Percentiles rank a stretch among this genome's conserved stretches.
These are phyloP conservation scores for Naja naja DNA, from an alignment of 2,113 vertebrate species.

Conservation along the genomic window DNA sequence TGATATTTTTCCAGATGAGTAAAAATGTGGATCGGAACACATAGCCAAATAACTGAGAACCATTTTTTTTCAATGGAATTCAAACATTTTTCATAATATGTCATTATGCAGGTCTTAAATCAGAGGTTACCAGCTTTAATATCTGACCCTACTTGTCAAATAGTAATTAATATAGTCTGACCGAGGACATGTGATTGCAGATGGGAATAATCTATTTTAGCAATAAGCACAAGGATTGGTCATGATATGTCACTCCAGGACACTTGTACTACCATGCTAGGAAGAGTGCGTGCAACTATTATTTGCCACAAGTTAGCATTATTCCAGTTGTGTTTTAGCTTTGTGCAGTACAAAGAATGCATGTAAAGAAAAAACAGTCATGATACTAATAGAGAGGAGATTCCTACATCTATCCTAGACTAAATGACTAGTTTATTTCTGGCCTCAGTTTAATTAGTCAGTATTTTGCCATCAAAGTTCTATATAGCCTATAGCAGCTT, in stretches of 20 bases:
- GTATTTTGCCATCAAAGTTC: neutral
- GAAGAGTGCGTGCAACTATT: neutral
- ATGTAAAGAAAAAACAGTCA: neutral
- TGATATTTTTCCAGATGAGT: neutral
- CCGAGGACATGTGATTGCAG: neutral
- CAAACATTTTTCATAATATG: neutral
- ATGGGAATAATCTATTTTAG: neutral
- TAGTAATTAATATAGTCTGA: neutral
- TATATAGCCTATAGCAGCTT: neutral
- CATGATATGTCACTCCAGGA: neutral
- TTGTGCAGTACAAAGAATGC: neutral
- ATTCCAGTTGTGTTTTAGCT: neutral
- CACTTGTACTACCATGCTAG: too few relatives aligned
- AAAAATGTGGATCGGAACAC: neutral
- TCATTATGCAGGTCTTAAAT: neutral
- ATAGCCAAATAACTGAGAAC: neutral
- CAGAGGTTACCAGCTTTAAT: conserved; percentile 1
- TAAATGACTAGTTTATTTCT: neutral
- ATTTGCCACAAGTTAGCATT: neutral
- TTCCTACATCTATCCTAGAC: neutral
- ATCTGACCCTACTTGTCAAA: neutral
- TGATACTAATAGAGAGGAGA: neutral
- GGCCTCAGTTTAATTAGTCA: neutral
- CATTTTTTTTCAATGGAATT: conserved; percentile 3
- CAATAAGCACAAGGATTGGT: neutral